Evolutionary conservation across 2,113 vertebrate species (phyloP).

Genomic region (Nicator chloris): DNA sequence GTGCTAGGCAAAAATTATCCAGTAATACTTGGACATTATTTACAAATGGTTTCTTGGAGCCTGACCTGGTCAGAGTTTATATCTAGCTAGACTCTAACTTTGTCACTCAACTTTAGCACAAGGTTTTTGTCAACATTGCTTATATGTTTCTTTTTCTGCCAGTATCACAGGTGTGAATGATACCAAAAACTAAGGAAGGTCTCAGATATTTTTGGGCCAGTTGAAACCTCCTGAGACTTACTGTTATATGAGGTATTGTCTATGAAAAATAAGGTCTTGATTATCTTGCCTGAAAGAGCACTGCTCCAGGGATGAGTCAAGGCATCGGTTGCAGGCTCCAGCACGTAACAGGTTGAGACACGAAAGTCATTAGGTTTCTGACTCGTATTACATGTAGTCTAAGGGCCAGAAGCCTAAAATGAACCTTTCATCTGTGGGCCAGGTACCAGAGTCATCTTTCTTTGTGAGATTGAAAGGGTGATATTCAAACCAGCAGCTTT

Average conservation of each 20-base stretch:
- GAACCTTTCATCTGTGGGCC: conserved; percentile 63
- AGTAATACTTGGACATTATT: neutral
- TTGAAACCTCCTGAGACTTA: neutral
- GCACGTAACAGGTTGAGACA: conserved; percentile 49
- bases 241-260: neutral
- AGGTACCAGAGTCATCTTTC: conserved; percentile 64
- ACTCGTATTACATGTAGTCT: conserved; percentile 52
- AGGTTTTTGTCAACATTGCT: neutral
- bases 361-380: conserved; percentile 52
- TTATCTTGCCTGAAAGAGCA: conserved; percentile 53
- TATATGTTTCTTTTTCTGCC: neutral
- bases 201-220: neutral
- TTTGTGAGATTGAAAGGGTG: conserved; percentile 28
- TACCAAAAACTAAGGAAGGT: neutral
- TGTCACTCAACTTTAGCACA: neutral
- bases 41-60: neutral
- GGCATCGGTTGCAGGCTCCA: conserved; percentile 44
- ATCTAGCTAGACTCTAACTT: neutral
- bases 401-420: conserved; percentile 57
- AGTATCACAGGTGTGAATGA: neutral
- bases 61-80: neutral
- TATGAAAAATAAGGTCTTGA: conserved; percentile 43
- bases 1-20: neutral
- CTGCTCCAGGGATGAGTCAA: conserved; percentile 57
- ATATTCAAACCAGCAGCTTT: conserved; percentile 37